Conservation (phyloP, 2,113 vertebrate genomes). For the Caranx melampygus region DNA sequence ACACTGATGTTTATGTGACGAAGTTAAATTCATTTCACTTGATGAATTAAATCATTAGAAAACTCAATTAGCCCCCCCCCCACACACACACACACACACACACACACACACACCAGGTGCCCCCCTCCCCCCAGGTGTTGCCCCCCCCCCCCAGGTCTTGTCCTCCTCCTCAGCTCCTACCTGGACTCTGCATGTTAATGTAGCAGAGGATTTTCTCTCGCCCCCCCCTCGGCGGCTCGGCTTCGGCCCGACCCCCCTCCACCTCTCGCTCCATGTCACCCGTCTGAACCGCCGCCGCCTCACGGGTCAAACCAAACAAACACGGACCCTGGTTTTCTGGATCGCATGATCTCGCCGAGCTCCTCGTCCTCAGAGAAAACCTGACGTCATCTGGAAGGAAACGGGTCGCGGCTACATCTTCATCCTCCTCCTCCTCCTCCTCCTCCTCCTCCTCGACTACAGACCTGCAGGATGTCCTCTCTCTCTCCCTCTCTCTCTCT, state of each 20-base stretch:
- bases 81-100: no score
- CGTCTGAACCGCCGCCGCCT: slow-evolving; percentile 26
- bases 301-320: neutral
- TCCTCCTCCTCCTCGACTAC: neutral
- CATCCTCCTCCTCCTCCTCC: neutral
- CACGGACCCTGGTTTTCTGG: neutral
- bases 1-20: no score
- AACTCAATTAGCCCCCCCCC: no score
- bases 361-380: neutral
- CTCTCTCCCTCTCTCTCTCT: neutral
- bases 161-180: slow-evolving; percentile 48
- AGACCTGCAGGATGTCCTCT: slow-evolving; percentile 19
- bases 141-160: neutral
- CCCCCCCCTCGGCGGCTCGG: slow-evolving; percentile 34
- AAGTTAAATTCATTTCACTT: no score
- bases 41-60: no score
- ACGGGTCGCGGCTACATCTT: neutral
- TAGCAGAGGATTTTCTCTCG: slow-evolving; percentile 73
- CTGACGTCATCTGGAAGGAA: slow-evolving; percentile 37
- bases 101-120: neutral
- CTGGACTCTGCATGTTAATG: slow-evolving; percentile 79
- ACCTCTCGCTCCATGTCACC: slow-evolving; percentile 58
- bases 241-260: slow-evolving; percentile 35
- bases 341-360: slow-evolving; percentile 31
- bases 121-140: neutral